Base-by-base conservation (phyloP, 2,888 invertebrate genomes). In the Pegoplata infirma region DNA sequence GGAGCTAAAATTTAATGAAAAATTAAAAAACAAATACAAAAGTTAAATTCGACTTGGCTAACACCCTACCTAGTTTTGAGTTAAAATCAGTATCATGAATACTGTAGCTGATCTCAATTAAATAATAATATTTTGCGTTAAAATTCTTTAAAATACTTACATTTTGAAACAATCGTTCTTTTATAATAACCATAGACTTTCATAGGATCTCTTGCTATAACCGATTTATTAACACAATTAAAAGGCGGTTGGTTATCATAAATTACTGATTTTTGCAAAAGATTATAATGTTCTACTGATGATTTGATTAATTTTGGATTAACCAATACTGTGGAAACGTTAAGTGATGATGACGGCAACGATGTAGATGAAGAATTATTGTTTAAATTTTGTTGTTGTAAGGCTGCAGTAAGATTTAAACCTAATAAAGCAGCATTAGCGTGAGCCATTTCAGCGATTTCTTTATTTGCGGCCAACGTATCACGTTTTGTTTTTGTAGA, bases 171-270 rank as follows among this genome's bases (percentile, higher is more conserved):
- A 63, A 96, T 86, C 61, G 91, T 91, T 73, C 91, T 91, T 44
- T 91, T 90, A 85, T 95, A 96, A 85, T 93, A 93, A 7, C 96
- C 96, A 86, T 94, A 94, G 0, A 93, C 92, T 83, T 93, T 94
- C 23, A 92, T 92, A 2, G 92, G 90, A 85, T 94, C 93, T 44
- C 92, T 91, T 0, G 93, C 91, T 19, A 95, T 90, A n/a, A 91
- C 88, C 7, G 92, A 91, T 63, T 91, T 91, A 83, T 93, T 93
- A 44, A 90, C 86, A 84, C 94, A 94, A 49, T 92, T 83, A 44
- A 82, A 85, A 0, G 87, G 83, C 0, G 85, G 82, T 6, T 79
- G 58, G 21, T 21, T 46, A 23, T 59, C 56, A 49, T 66, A 73
- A 8, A 59, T 47, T 14, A 53, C 17, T 7, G 79, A 55, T 2